Percentiles rank a stretch among this genome's conserved stretches.
Evolutionary conservation across 2,113 vertebrate species (phyloP).

Genomic region (Polypterus bichir): DNA sequence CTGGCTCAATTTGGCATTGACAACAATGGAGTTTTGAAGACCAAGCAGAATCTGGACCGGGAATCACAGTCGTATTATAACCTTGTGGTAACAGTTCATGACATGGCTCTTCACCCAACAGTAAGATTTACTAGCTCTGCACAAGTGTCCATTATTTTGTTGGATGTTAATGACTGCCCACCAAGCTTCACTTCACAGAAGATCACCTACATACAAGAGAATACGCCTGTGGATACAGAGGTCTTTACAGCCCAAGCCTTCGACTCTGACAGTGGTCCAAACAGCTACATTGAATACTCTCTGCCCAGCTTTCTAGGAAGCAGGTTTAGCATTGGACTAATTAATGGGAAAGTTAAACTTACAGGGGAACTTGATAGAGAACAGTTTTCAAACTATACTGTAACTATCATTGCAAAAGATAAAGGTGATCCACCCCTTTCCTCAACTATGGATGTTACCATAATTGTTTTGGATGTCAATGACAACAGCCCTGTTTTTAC

Average conservation of each 20-base stretch:
- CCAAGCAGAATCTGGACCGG: constrained; percentile 64
- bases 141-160: constrained; percentile 84
- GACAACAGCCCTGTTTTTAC: constrained; percentile 83
- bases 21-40: constrained; percentile 53
- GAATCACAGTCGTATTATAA: constrained; percentile 93
- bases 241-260: constrained; percentile 71
- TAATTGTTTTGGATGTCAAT: constrained; percentile 80
- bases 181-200: constrained; percentile 74
- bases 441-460: constrained; percentile 65
- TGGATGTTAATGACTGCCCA: constrained; percentile 85
- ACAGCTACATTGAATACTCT: constrained; percentile 89
- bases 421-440: constrained; percentile 81
- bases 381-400: constrained; percentile 70
- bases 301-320: constrained; percentile 52
- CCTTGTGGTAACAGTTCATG: constrained; percentile 72
- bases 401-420: constrained; percentile 78
- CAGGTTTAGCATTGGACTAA: constrained; percentile 74
- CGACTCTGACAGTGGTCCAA: constrained; percentile 84
- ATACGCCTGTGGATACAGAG: constrained; percentile 73
- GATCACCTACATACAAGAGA: constrained; percentile 81
- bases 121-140: constrained; percentile 73
- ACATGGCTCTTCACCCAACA: constrained; percentile 53
- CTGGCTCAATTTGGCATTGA: constrained; percentile 63
- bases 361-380: constrained; percentile 82
- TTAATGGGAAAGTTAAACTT: constrained; percentile 72